Evolutionary conservation across 2,888 invertebrate species (phyloP).

Genomic region (Blomia tropicalis): DNA sequence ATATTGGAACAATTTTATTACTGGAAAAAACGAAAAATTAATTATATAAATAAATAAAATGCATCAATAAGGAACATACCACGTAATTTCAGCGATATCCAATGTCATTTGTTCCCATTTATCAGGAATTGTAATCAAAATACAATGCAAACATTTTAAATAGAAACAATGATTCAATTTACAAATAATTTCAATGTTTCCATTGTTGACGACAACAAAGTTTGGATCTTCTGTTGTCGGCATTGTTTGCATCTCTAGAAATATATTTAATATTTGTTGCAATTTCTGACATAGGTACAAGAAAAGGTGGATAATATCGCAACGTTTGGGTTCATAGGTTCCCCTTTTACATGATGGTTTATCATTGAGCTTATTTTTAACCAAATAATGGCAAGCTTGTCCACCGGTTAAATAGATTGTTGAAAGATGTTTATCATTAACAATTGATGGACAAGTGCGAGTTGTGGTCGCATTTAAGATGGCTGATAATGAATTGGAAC

Average conservation of each 20-base stretch:
- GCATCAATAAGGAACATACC: neutral
- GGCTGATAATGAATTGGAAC: neutral
- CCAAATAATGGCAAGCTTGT: conserved; percentile 20
- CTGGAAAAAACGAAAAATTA: neutral
- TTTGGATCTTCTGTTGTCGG: neutral
- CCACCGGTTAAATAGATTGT: conserved; percentile 20
- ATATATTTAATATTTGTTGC: neutral
- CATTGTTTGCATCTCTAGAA: neutral
- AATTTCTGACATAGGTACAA: neutral
- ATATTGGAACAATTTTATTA: neutral
- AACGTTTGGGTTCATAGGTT: too few relatives aligned
- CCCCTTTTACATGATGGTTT: neutral
- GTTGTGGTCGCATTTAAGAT: neutral
- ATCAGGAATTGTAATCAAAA: conserved; percentile 19
- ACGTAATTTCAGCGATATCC: neutral
- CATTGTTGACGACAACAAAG: too few relatives aligned
- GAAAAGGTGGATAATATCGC: conserved; percentile 1
- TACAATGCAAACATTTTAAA: conserved; percentile 19
- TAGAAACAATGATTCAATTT: conserved; percentile 7
- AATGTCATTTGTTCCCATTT: conserved; percentile 8
- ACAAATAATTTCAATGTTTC: neutral
- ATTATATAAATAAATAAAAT: neutral
- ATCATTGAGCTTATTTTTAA: conserved; percentile 8
- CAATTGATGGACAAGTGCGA: neutral
- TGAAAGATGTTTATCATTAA: conserved; percentile 1